Base-by-base conservation (phyloP, 30 jellyfish, hydroid and myxozoan genomes). In the Chrysaora quinquecirrha region DNA sequence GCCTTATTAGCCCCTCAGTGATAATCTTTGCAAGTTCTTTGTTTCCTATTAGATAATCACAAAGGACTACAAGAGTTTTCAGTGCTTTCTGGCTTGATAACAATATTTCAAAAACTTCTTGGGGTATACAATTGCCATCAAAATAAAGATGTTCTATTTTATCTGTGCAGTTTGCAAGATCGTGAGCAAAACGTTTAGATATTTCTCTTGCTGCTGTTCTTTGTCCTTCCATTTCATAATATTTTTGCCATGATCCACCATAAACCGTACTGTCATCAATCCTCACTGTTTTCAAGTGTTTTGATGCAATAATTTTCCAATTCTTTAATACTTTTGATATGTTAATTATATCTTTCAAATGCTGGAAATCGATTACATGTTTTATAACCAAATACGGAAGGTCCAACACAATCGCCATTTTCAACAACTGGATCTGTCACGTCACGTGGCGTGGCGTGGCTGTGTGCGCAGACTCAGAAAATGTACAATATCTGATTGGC, bases 261-360 rank as follows among this genome's bases (percentile, higher is more conserved):
- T 27, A 67, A 33, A 34, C 61, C 23, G 79, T 29, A 62, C 79
- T 67, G 2, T 19, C 79, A 67, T 67, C 79, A 1, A 67, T 67
- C 28, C 20, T 32, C 23, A 67, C 61, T 1, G 9, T 12, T 43
- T 67, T 23, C 25, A 67, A 21, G 27, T 6, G 30, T 62, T 11
- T 27, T 14, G 32, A 4, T 3, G 62, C 62, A 1, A 32, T 28
- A 14, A 1, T 32, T 27, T 67, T 67, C 79, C 79, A 67, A 33
- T 32, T 32, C 9, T 6, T 29, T 23, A 29, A 67, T 3, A 33
- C 62, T 12, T 67, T 67, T 6, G 79, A 29, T 6, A 32, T 25
- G 32, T 32, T 67, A 6, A 67, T 6, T 12, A 67, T 22, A 67
- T 67, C 79, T 11, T 1, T 9, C 6, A 43, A 10, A 19, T 62